phyloP scores from a whole-genome alignment of 1,140 invertebrate genomes.

The Phortica variegata region DNA sequence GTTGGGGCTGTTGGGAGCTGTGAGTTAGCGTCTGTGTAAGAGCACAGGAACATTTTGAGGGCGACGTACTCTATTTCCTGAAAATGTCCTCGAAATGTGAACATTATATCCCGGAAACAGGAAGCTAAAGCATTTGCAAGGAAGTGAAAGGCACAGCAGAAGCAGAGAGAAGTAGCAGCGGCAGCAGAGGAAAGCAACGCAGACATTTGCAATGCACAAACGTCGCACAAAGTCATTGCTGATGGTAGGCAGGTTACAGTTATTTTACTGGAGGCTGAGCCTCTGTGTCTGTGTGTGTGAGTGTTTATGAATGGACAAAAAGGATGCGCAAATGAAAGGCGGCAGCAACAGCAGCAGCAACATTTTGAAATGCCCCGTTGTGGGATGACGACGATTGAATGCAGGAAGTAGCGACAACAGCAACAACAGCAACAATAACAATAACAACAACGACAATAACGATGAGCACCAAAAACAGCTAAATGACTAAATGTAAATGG shows the following conservation, averaged over 20 bases:
- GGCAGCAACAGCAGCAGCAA: conserved; percentile 3
- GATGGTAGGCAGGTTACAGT: not conserved
- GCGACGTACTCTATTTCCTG: conserved; percentile 58
- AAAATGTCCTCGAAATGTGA: conserved; percentile 58
- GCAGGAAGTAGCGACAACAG: no score
- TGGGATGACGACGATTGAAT: no score
- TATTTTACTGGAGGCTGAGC: no score
- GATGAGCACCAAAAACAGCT: no score
- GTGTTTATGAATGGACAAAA: no score
- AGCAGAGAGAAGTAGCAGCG: not conserved
- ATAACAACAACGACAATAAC: no score
- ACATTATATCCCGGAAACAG: conserved; percentile 57
- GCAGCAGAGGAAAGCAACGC: not conserved
- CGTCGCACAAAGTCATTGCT: not conserved
- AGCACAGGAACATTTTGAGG: conserved; percentile 30
- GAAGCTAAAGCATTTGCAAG: conserved; percentile 57
- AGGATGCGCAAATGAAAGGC: conserved; percentile 26
- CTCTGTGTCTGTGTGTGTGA: no score
- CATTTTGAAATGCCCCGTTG: no score
- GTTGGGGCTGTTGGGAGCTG: conserved; percentile 1
- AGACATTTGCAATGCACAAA: conserved; percentile 10
- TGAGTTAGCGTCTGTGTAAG: no score
- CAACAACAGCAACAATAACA: no score
- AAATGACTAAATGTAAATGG: no score
- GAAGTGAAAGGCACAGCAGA: conserved; percentile 39